These are phyloP conservation scores for Chroicocephalus ridibundus DNA, from an alignment of 2,113 vertebrate species.

Conservation along the genomic window DNA sequence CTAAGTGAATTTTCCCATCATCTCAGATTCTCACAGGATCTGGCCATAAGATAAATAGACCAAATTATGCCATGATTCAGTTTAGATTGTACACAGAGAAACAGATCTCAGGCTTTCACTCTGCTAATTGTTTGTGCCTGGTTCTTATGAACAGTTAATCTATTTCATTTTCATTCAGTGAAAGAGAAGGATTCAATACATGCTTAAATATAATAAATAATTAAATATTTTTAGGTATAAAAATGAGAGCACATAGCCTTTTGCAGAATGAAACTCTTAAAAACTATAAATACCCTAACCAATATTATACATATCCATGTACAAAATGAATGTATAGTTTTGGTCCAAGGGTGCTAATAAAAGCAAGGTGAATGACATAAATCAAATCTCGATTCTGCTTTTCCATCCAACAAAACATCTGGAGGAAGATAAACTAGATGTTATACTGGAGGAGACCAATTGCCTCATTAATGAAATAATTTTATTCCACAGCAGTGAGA, in stretches of 20 bases:
- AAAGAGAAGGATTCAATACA: background rate
- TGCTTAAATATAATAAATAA: background rate
- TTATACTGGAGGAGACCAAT: background rate
- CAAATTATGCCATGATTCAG: background rate
- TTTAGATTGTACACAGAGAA: background rate
- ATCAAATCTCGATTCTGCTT: background rate
- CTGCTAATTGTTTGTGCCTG: background rate
- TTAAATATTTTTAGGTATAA: background rate
- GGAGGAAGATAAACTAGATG: background rate
- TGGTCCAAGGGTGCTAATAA: background rate
- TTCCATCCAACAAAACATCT: background rate
- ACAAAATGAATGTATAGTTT: background rate
- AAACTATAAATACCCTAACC: background rate
- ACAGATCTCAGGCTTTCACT: background rate
- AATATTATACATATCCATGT: background rate
- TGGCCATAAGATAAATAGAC: background rate
- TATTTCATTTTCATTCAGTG: background rate
- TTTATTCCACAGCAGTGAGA: background rate
- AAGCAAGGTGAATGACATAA: background rate
- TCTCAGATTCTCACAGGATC: background rate
- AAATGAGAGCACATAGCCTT: background rate
- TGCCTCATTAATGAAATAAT: background rate
- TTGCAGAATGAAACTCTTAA: background rate
- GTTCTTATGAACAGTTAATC: background rate
- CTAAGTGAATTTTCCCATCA: background rate